Percentiles rank a stretch among this genome's conserved stretches.
Evolutionary conservation across 2,113 vertebrate species (phyloP).

Genomic region (Cathartes aura): DNA sequence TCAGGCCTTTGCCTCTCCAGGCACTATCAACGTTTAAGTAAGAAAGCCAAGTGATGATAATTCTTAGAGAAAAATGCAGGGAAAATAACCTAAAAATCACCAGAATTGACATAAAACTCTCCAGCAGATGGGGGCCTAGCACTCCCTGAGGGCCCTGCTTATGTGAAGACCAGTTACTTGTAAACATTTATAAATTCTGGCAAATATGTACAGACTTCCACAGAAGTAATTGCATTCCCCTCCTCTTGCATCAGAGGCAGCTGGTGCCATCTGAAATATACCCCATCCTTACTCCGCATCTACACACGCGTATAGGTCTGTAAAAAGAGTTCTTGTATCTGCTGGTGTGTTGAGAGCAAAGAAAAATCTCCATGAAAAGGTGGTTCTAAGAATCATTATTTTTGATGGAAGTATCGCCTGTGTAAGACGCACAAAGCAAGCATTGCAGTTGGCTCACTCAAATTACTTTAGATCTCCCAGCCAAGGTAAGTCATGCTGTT

Average conservation of each 20-base stretch:
- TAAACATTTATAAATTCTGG: conserved; percentile 72
- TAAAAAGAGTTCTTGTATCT: not conserved
- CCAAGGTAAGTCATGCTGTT: not conserved
- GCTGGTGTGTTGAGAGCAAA: not conserved
- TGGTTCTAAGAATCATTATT: not conserved
- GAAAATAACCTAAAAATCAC: conserved; percentile 65
- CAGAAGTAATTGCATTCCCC: conserved; percentile 45
- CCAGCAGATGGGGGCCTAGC: conserved; percentile 73
- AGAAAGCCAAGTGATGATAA: conserved; percentile 64
- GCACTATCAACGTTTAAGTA: conserved; percentile 56
- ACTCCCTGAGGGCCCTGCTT: conserved; percentile 68
- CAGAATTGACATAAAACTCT: conserved; percentile 72
- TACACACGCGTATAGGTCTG: accelerated
- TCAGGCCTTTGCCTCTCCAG: conserved; percentile 56
- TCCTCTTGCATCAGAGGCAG: conserved; percentile 50
- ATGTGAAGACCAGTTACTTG: conserved; percentile 67
- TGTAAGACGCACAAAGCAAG: not conserved
- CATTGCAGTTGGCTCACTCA: not conserved
- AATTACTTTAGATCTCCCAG: not conserved
- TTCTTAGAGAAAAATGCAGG: conserved; percentile 54
- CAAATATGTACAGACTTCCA: conserved; percentile 65
- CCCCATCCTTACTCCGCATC: not conserved
- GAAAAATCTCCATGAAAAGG: not conserved
- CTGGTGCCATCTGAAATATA: conserved; percentile 26
- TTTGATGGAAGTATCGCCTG: not conserved